phyloP scores from a whole-genome alignment of 2,888 invertebrate species.

The Trachelus tabidus region DNA sequence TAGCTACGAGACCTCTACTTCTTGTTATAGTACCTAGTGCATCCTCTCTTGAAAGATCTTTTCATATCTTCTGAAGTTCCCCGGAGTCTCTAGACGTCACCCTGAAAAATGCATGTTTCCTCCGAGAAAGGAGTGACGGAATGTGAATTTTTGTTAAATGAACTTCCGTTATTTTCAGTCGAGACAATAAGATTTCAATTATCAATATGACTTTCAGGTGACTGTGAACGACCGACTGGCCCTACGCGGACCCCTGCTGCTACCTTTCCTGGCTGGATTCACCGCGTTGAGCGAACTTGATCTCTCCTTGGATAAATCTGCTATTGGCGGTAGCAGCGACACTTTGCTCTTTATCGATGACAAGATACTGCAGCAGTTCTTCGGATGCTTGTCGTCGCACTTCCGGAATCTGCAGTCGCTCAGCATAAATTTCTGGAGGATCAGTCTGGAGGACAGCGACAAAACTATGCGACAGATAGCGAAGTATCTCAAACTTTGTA shows the following conservation, averaged over 20 bases:
- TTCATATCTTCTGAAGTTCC: not conserved
- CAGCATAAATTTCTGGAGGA: constrained; percentile 62
- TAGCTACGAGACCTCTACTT: not conserved
- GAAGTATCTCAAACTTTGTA: constrained; percentile 58
- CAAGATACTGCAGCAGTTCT: constrained; percentile 66
- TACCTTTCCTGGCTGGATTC: constrained; percentile 68
- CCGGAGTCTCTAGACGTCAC: not conserved
- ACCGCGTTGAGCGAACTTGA: constrained; percentile 68
- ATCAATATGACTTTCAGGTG: constrained; percentile 47
- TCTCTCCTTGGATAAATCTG: constrained; percentile 67
- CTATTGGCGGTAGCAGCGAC: constrained; percentile 60
- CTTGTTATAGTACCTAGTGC: not conserved
- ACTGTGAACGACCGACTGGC: constrained; percentile 66
- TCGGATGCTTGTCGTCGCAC: constrained; percentile 63
- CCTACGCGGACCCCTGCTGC: constrained; percentile 66
- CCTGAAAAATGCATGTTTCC: not conserved
- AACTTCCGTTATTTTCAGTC: not conserved
- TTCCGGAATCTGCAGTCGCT: constrained; percentile 65
- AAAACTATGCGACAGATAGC: constrained; percentile 60
- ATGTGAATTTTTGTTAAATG: not conserved
- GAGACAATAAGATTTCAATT: not conserved
- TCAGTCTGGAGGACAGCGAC: constrained; percentile 59
- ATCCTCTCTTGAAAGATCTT: not conserved
- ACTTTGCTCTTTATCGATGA: constrained; percentile 65
- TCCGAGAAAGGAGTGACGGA: not conserved